These are phyloP conservation scores for Ochlodes sylvanus DNA, from an alignment of 2,888 invertebrate species.

Conservation along the genomic window DNA sequence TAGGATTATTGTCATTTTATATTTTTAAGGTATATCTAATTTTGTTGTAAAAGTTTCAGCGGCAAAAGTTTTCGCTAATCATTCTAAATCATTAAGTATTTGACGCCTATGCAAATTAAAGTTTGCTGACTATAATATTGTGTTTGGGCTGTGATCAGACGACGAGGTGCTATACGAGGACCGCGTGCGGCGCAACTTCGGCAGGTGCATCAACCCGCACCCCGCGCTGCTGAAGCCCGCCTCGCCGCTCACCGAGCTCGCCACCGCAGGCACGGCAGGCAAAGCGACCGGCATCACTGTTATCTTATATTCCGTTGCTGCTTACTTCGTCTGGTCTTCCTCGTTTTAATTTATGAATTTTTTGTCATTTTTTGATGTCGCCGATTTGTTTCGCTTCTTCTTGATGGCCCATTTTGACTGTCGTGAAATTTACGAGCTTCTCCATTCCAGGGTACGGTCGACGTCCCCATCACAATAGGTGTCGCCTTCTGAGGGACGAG, in stretches of 20 bases:
- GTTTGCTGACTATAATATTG: background rate
- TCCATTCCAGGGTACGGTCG: conserved; percentile 73
- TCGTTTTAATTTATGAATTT: conserved; percentile 34
- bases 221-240: conserved; percentile 72
- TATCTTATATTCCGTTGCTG: conserved; percentile 24
- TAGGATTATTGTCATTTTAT: too few relatives aligned
- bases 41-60: background rate
- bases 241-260: conserved; percentile 77
- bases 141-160: conserved; percentile 40
- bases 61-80: too few relatives aligned
- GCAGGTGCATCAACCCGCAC: conserved; percentile 76
- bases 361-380: conserved; percentile 26
- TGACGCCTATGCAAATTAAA: too few relatives aligned
- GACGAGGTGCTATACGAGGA: conserved; percentile 66
- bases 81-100: too few relatives aligned
- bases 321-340: conserved; percentile 20
- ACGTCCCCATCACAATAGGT: conserved; percentile 63
- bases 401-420: background rate
- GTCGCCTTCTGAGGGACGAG: conserved; percentile 63
- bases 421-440: conserved; percentile 45
- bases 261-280: conserved; percentile 83
- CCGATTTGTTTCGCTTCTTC: conserved; percentile 34
- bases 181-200: conserved; percentile 72
- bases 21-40: too few relatives aligned
- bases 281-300: conserved; percentile 46